Evolutionary conservation across 35 echinoderm and acorn worm species (phyloP), one percentile per base, ranked within the genome.

Genomic region (Apostichopus californicus): DNA sequence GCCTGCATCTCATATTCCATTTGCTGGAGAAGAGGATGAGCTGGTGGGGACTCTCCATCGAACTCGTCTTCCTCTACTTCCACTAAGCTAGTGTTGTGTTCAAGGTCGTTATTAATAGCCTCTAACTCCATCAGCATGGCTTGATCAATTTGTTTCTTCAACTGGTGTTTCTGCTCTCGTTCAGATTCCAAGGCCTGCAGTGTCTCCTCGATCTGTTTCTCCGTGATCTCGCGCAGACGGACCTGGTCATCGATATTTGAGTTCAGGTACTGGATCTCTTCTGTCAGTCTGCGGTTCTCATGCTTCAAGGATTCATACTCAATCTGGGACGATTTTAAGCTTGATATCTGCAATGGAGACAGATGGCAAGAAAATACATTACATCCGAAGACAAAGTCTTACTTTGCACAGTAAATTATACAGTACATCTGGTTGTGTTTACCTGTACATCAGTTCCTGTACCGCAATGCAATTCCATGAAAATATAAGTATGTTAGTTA

Each of bases 231-330:
- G 77, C 89, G 92, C 3, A 98, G 80, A 57, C 94, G 90, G 34
- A 93, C 83, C 34, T 96, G 87, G 80, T 98, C 94, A 77, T 98
- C 96, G 77, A 98, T 93, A 56, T 94, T 93, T 18, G 96, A 94
- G 75, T 98, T 98, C 73, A 98, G 94, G 77, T 96, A 98, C 92
- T 94, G 89, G 23, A 90, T 94, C 75, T 98, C 94, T 53, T 98
- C 96, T 68, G 91, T 92, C 73, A 98, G 54, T 64, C 96, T 88
- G 60, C 94, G 85, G 56, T 95, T 98, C 86, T 98, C 96, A 85
- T 98, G 96, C 77, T 98, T 98, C 54, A 98, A 87, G 26, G 94
- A 91, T 88, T 98, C 96, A 87, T 95, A 98, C 77, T 98, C 96
- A 66, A 96, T 93, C 78, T 96, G 94, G 57, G 96, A 98, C 64